phyloP scores from a whole-genome alignment of 2,113 vertebrate species.

The Campylorhamphus procurvoides region DNA sequence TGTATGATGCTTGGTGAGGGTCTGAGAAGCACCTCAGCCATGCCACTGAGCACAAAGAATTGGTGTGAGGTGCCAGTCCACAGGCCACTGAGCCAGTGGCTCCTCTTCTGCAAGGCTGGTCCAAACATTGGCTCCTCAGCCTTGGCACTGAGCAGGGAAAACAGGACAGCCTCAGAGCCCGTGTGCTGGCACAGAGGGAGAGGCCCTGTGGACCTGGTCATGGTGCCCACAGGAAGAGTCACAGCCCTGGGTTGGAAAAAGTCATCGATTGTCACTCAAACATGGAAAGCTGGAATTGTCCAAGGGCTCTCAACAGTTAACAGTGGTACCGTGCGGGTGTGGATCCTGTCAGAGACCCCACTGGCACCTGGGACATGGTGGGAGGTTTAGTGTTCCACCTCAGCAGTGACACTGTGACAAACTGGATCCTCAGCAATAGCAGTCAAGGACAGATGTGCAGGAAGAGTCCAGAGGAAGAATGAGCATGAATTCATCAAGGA shows the following conservation, averaged over 20 bases:
- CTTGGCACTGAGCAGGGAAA: background rate
- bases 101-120: background rate
- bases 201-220: background rate
- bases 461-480: background rate
- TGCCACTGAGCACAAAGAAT: background rate
- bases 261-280: too few species aligned
- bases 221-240: too few species aligned
- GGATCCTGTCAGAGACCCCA: background rate
- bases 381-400: background rate
- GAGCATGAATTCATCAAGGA: background rate
- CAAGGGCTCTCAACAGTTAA: background rate
- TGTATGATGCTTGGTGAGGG: background rate
- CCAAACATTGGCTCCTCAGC: background rate
- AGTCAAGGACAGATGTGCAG: background rate
- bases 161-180: background rate
- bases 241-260: background rate
- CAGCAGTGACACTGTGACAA: background rate
- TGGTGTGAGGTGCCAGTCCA: background rate
- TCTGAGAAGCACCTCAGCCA: background rate
- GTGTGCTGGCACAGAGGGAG: background rate
- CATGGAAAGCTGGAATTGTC: background rate
- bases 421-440: fast-evolving
- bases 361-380: fast-evolving
- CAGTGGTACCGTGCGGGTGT: fast-evolving
- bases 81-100: background rate